Evolutionary conservation across 2,888 invertebrate genomes (phyloP).

Genomic region (Drosophila recens): DNA sequence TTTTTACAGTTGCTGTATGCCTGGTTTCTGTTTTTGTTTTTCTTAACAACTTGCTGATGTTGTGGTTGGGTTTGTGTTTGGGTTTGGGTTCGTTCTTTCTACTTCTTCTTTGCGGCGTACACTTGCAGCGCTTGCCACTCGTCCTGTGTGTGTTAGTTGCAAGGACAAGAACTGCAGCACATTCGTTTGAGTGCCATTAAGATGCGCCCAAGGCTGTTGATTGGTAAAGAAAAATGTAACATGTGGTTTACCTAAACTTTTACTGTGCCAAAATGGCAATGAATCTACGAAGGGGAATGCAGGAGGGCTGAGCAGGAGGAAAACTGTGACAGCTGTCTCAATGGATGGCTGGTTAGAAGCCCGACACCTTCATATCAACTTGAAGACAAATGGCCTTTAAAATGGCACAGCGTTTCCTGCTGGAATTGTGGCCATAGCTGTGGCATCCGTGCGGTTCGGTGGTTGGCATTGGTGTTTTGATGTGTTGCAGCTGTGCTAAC

Average conservation of each 20-base stretch:
- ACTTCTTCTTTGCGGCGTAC: constrained; percentile 23
- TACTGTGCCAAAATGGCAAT: constrained; percentile 38
- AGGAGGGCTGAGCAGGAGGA: neutral
- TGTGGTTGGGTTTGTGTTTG: constrained; percentile 55
- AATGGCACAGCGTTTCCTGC: constrained; percentile 21
- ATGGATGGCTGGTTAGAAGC: constrained; percentile 40
- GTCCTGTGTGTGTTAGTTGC: constrained; percentile 29
- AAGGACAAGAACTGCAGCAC: constrained; percentile 67
- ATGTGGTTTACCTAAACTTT: constrained; percentile 76
- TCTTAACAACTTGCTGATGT: constrained; percentile 64
- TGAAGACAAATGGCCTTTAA: constrained; percentile 51
- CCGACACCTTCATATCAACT: constrained; percentile 57
- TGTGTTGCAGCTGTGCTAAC: constrained; percentile 45
- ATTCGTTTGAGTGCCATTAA: constrained; percentile 73
- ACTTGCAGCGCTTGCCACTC: constrained; percentile 22
- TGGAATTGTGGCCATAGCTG: constrained; percentile 9
- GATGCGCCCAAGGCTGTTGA: constrained; percentile 76
- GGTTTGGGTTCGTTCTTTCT: constrained; percentile 20
- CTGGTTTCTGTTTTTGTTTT: constrained; percentile 57
- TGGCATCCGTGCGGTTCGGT: constrained; percentile 40
- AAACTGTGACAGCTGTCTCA: constrained; percentile 22
- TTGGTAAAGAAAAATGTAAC: constrained; percentile 75
- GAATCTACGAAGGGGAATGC: neutral
- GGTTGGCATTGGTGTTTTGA: constrained; percentile 35
- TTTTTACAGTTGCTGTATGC: constrained; percentile 40